phyloP scores from a whole-genome alignment of 2,888 invertebrate species.

The Leptopilina myrica region DNA sequence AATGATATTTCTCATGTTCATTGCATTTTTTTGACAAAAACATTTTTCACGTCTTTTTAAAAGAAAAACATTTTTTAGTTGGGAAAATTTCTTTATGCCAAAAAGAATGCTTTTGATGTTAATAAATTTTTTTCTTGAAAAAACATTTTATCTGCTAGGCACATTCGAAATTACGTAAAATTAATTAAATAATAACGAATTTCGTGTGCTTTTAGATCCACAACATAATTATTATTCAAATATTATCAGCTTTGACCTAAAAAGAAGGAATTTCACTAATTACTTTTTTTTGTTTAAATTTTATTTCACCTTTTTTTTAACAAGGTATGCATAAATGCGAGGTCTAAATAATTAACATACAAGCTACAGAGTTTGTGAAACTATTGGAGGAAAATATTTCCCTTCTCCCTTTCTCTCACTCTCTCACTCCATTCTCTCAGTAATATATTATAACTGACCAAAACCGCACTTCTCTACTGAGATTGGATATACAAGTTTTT shows the following conservation, averaged over 20 bases:
- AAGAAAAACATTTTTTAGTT: too few species aligned
- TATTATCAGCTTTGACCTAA: constrained; percentile 2
- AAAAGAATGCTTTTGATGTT: too few species aligned
- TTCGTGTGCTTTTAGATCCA: too few species aligned
- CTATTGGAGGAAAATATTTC: constrained; percentile 7
- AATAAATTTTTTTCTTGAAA: too few species aligned
- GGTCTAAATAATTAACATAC: constrained; percentile 2
- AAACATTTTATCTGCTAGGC: too few species aligned
- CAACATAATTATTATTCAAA: neutral
- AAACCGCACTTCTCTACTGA: neutral
- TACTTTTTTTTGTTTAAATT: neutral
- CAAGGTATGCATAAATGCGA: neutral
- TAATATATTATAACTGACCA: constrained; percentile 2
- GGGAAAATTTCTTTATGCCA: too few species aligned
- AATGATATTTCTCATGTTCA: too few species aligned
- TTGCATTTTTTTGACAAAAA: too few species aligned
- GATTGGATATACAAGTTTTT: neutral
- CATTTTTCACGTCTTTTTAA: too few species aligned
- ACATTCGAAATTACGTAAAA: too few species aligned
- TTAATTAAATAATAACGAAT: too few species aligned
- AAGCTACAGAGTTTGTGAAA: constrained; percentile 9
- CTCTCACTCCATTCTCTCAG: neutral
- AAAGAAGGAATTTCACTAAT: neutral
- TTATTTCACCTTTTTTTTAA: too few species aligned
- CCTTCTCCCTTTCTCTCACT: neutral